phyloP scores from a whole-genome alignment of 92 coral and sea anemone species.

The Bergia sp. region DNA sequence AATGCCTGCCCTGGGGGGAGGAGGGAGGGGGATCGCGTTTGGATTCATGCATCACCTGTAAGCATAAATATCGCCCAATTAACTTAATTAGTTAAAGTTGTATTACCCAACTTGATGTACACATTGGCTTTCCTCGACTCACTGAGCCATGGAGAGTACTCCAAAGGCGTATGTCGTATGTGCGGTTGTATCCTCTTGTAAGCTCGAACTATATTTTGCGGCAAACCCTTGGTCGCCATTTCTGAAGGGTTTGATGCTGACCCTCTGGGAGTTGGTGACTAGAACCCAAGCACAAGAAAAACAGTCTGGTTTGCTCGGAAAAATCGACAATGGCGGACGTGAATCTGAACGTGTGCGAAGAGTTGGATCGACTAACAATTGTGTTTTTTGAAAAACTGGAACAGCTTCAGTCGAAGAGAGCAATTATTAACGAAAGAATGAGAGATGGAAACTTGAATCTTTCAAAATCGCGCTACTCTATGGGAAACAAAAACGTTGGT shows the following conservation, averaged over 20 bases:
- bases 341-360: conserved; percentile 38
- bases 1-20: not conserved
- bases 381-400: conserved; percentile 85
- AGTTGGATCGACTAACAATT: conserved; percentile 71
- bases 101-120: conserved; percentile 81
- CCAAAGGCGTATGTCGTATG: conserved; percentile 76
- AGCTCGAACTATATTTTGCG: conserved; percentile 45
- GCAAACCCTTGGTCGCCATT: not conserved
- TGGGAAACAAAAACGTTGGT: conserved; percentile 95
- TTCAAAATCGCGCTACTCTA: conserved; percentile 96
- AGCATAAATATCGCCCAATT: too few species aligned
- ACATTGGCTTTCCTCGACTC: conserved; percentile 60
- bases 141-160: conserved; percentile 85
- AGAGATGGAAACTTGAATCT: conserved; percentile 88
- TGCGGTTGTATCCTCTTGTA: conserved; percentile 56
- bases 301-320: not conserved
- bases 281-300: not conserved
- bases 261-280: conserved; percentile 4
- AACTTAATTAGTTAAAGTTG: too few species aligned
- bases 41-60: not conserved
- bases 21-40: not conserved
- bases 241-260: too few species aligned
- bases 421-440: conserved; percentile 61
- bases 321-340: conserved; percentile 79
- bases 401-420: conserved; percentile 65